Conservation (phyloP, 2,113 vertebrate species). For the Pipa parva region DNA sequence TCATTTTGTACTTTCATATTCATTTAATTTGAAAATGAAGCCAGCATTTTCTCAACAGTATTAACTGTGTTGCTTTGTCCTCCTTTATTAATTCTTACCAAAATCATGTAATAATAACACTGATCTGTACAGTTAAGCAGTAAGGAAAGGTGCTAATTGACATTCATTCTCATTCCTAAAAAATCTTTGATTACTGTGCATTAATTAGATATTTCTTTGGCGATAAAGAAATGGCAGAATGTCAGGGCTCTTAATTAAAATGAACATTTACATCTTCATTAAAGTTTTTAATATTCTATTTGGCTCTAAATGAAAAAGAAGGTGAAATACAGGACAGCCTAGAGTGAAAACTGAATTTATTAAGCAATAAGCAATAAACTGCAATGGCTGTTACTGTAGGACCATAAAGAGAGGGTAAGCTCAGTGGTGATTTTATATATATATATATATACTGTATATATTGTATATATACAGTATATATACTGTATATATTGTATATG, state of each 20-base stretch:
- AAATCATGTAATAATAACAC: not conserved
- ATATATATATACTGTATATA: too few species aligned
- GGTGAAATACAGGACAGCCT: constrained; percentile 35
- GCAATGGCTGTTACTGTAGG: constrained; percentile 1
- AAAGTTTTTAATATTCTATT: constrained; percentile 33
- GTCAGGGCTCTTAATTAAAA: constrained; percentile 39
- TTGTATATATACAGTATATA: too few species aligned
- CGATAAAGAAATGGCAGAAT: constrained; percentile 21
- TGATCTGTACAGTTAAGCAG: constrained; percentile 30
- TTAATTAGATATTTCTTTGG: constrained; percentile 31
- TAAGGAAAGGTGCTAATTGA: constrained; percentile 27
- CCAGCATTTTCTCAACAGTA: constrained; percentile 7
- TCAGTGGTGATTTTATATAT: too few species aligned
- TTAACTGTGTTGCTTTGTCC: not conserved
- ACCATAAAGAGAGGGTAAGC: not conserved
- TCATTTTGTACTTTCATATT: too few species aligned
- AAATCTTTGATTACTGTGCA: constrained; percentile 25
- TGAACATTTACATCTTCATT: constrained; percentile 30
- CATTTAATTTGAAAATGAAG: not conserved
- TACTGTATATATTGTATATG: too few species aligned
- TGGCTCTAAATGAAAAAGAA: constrained; percentile 21
- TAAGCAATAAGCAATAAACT: not conserved
- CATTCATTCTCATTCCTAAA: not conserved
- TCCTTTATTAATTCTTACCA: constrained; percentile 1
- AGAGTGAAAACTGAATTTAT: constrained; percentile 18